phyloP scores from a whole-genome alignment of 2,797 vertebrate species.

The Sciurus carolinensis region DNA sequence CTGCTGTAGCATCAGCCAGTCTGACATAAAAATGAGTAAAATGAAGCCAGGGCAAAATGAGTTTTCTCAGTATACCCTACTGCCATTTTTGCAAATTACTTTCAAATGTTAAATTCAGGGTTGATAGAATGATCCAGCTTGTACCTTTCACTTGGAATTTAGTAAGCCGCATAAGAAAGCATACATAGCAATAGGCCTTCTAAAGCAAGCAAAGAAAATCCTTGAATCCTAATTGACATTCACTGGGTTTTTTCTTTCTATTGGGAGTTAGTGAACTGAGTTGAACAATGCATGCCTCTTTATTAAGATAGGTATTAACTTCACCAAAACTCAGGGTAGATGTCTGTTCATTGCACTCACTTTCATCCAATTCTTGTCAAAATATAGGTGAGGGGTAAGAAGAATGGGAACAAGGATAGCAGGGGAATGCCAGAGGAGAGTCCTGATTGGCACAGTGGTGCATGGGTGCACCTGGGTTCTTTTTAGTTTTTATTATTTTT shows the following conservation, averaged over 20 bases:
- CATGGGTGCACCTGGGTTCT: neutral
- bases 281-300: neutral
- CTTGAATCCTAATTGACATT: conserved; percentile 72
- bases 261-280: neutral
- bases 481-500: too few species aligned
- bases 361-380: neutral
- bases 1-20: conserved; percentile 51
- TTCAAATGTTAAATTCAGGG: conserved; percentile 73
- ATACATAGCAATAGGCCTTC: conserved; percentile 9
- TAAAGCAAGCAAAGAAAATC: neutral
- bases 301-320: neutral
- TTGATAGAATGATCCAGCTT: conserved; percentile 68
- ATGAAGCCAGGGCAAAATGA: conserved; percentile 65
- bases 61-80: conserved; percentile 55
- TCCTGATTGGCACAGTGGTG: neutral
- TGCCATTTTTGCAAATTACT: conserved; percentile 77
- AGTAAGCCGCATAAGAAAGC: conserved; percentile 10
- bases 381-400: neutral
- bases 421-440: neutral
- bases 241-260: neutral
- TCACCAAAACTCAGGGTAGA: neutral
- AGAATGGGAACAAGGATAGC: neutral
- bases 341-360: neutral
- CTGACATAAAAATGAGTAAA: conserved; percentile 34
- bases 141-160: conserved; percentile 71